Percentiles rank a stretch among this genome's conserved stretches.
These are phyloP conservation scores for Aramus guarauna DNA, from an alignment of 2,113 vertebrate genomes.

Conservation along the genomic window DNA sequence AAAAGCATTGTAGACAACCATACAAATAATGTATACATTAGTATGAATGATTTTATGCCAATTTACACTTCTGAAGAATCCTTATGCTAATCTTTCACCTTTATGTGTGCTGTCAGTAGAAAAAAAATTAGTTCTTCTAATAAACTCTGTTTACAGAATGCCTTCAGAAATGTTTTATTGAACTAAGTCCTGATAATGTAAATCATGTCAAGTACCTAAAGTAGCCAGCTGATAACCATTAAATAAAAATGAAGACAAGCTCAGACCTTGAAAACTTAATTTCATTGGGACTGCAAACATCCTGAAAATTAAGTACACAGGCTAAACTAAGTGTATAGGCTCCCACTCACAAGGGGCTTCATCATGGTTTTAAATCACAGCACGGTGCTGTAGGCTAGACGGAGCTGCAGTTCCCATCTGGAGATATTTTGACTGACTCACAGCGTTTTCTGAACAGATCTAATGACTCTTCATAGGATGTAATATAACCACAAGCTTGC, in stretches of 20 bases:
- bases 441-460: neutral
- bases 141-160: neutral
- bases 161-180: neutral
- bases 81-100: neutral
- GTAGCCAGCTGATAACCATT: conserved; percentile 54
- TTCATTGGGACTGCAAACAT: conserved; percentile 45
- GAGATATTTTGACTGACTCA: conserved; percentile 50
- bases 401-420: conserved; percentile 37
- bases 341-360: conserved; percentile 43
- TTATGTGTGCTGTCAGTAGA: neutral
- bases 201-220: conserved; percentile 25
- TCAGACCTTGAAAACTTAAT: conserved; percentile 46
- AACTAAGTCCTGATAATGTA: conserved; percentile 1
- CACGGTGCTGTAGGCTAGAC: conserved; percentile 29
- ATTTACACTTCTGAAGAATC: neutral
- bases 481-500: conserved; percentile 14
- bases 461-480: conserved; percentile 11
- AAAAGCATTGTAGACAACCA: neutral
- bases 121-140: neutral
- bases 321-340: neutral
- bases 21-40: neutral
- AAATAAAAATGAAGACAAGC: conserved; percentile 42
- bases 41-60: neutral
- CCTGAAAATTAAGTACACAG: conserved; percentile 47
- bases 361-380: conserved; percentile 49